Percentiles rank a stretch among this genome's conserved stretches.
These are phyloP conservation scores for Zoanthus sociatus DNA, from an alignment of 92 coral and sea anemone species.

Conservation along the genomic window DNA sequence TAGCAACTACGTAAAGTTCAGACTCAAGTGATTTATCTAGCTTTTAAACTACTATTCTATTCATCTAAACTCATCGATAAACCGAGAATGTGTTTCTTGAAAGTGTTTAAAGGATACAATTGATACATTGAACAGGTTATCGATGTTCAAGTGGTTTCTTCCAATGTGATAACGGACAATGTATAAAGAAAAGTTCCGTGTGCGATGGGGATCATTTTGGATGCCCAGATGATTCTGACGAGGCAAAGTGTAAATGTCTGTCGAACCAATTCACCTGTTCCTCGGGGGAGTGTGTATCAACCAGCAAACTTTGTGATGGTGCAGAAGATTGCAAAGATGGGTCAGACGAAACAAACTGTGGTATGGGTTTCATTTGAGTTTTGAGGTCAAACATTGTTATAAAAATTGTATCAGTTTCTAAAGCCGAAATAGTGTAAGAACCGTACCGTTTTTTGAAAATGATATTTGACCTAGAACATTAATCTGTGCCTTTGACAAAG, in stretches of 20 bases:
- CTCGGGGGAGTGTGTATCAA: conserved; percentile 64
- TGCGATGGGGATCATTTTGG: conserved; percentile 81
- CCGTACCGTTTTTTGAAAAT: no score
- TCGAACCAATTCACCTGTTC: conserved; percentile 61
- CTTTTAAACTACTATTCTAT: no score
- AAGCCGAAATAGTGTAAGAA: no score
- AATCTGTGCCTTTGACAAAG: no score
- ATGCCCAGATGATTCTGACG: conserved; percentile 86
- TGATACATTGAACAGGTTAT: conserved; percentile 44
- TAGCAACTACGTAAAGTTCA: no score
- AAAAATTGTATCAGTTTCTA: no score
- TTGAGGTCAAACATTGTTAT: no score
- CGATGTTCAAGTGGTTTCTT: conserved; percentile 57
- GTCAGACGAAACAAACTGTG: conserved; percentile 71
- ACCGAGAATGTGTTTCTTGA: not conserved
- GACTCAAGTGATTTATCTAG: no score
- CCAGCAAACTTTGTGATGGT: conserved; percentile 59
- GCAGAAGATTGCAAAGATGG: conserved; percentile 59
- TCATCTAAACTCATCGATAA: no score
- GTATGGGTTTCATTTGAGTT: conserved; percentile 39
- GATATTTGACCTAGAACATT: no score
- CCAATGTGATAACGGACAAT: conserved; percentile 89
- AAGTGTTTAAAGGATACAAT: not conserved
- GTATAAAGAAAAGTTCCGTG: conserved; percentile 70
- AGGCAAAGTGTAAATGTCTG: conserved; percentile 66